phyloP scores from a whole-genome alignment of 2,888 invertebrate species.

The Drosophila rubida region DNA sequence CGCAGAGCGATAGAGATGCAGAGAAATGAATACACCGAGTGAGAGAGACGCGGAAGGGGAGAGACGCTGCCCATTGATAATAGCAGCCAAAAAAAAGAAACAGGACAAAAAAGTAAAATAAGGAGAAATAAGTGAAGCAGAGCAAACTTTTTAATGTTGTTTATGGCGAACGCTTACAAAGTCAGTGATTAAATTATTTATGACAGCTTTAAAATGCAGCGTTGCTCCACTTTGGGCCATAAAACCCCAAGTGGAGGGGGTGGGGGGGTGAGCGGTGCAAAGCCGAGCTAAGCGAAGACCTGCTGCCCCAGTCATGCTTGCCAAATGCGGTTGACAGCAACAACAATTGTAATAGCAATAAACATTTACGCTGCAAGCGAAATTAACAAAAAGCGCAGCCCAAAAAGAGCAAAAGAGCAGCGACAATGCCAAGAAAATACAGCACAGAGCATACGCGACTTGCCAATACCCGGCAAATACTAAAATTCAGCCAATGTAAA shows the following conservation, averaged over 20 bases:
- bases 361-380: slow-evolving; percentile 58
- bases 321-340: slow-evolving; percentile 54
- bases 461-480: background rate
- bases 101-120: background rate
- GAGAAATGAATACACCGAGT: background rate
- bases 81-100: slow-evolving; percentile 37
- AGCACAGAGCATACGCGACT: background rate
- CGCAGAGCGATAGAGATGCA: background rate
- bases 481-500: too few species aligned
- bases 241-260: slow-evolving; percentile 22
- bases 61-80: slow-evolving; percentile 43
- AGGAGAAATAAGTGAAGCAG: background rate
- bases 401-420: slow-evolving; percentile 15
- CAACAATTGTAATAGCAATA: slow-evolving; percentile 48
- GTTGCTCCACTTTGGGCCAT: slow-evolving; percentile 55
- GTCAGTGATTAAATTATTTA: slow-evolving; percentile 79
- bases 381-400: slow-evolving; percentile 53
- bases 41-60: too few species aligned
- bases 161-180: slow-evolving; percentile 64
- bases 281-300: background rate
- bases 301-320: slow-evolving; percentile 43
- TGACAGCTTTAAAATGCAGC: slow-evolving; percentile 72
- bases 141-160: slow-evolving; percentile 58
- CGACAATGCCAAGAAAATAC: background rate
- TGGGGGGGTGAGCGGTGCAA: background rate